Evolutionary conservation across 1,140 invertebrate species (phyloP).

Genomic region (Melanaphis sacchari): DNA sequence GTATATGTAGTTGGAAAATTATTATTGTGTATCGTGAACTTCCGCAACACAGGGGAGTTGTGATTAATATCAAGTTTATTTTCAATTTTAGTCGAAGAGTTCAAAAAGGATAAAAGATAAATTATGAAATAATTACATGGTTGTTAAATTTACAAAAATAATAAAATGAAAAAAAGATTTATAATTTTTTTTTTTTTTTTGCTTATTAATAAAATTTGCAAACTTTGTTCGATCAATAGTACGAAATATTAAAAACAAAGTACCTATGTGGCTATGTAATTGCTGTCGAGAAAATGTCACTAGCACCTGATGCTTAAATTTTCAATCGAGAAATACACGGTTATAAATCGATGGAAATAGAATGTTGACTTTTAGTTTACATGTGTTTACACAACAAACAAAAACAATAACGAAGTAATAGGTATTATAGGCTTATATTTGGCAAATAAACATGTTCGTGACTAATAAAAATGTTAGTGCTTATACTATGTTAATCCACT

Average conservation of each 20-base stretch:
- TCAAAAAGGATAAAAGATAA: neutral
- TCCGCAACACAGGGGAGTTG: neutral
- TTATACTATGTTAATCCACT: conserved; percentile 4
- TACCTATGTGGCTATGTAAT: neutral
- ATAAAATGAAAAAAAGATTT: neutral
- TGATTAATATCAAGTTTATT: neutral
- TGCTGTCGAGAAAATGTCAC: neutral
- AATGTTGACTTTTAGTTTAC: neutral
- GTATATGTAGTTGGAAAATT: neutral
- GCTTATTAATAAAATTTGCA: no score
- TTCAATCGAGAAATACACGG: neutral
- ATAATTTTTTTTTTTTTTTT: neutral
- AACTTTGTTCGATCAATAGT: neutral
- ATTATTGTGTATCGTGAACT: neutral
- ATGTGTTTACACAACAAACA: neutral
- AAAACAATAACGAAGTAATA: neutral
- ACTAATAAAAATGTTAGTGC: neutral
- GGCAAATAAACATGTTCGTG: neutral
- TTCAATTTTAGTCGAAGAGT: neutral
- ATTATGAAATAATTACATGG: neutral
- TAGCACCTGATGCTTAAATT: conserved; percentile 6
- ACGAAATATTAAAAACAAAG: neutral
- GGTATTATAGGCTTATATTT: neutral
- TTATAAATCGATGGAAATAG: neutral
- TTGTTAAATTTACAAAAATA: neutral